Percentiles rank a stretch among this genome's conserved stretches.
These are phyloP conservation scores for Trichacis sp. DNA, from an alignment of 2,888 invertebrate genomes.

Conservation along the genomic window DNA sequence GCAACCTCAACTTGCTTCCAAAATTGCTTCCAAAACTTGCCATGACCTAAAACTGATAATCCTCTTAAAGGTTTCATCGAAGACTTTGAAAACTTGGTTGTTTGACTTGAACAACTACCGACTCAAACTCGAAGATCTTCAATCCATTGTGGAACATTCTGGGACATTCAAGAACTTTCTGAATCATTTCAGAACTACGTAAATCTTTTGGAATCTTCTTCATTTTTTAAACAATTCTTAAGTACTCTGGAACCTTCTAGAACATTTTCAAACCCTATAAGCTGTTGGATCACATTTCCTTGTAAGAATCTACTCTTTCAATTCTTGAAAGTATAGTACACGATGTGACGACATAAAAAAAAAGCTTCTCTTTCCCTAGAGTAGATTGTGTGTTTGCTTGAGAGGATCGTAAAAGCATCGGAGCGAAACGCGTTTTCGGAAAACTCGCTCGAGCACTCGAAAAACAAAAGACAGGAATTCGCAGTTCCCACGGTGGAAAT, in stretches of 20 bases:
- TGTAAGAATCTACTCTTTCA: background rate
- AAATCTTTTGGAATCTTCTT: no score
- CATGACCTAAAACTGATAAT: background rate
- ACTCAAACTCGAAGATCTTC: no score
- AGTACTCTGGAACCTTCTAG: no score
- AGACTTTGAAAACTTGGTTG: background rate
- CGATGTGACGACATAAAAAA: background rate
- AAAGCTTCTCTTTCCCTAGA: background rate
- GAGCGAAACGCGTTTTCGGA: background rate
- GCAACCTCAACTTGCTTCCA: background rate
- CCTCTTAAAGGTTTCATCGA: background rate
- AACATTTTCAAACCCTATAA: no score
- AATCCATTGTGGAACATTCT: no score
- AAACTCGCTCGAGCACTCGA: background rate
- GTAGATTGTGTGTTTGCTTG: background rate
- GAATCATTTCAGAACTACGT: no score
- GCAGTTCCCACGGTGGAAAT: constrained; percentile 14
- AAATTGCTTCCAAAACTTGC: background rate
- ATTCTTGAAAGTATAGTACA: background rate
- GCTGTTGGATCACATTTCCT: no score
- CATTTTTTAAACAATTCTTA: background rate
- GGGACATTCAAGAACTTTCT: no score
- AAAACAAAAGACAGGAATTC: background rate
- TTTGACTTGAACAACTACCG: background rate
- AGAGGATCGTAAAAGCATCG: background rate